Percentiles rank a stretch among this genome's conserved stretches.
These are phyloP conservation scores for Bucco capensis DNA, from an alignment of 2,113 vertebrate genomes.

Conservation along the genomic window DNA sequence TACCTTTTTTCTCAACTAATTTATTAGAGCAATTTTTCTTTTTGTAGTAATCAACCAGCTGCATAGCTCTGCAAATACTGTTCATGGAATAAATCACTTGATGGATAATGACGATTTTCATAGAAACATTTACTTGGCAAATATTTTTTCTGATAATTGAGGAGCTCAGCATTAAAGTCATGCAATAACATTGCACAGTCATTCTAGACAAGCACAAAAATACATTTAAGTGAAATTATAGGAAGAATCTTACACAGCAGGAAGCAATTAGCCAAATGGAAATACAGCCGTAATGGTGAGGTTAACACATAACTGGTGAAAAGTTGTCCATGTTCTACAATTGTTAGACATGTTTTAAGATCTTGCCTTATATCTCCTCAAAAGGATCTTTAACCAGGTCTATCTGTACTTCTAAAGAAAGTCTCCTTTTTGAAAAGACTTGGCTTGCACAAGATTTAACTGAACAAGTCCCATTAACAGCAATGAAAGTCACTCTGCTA, in stretches of 20 bases:
- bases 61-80: conserved; percentile 9
- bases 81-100: conserved; percentile 28
- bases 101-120: conserved; percentile 10
- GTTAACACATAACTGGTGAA: not conserved
- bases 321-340: conserved; percentile 19
- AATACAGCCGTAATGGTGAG: conserved; percentile 15
- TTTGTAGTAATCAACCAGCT: conserved; percentile 12
- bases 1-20: conserved; percentile 28
- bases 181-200: not conserved
- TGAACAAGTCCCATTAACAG: conserved; percentile 40
- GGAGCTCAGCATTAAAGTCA: conserved; percentile 6
- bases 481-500: not conserved
- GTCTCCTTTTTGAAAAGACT: conserved; percentile 26
- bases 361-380: conserved; percentile 27
- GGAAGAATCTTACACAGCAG: conserved; percentile 29
- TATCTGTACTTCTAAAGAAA: conserved; percentile 40
- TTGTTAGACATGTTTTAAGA: conserved; percentile 18
- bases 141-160: conserved; percentile 51
- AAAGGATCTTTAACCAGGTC: conserved; percentile 28
- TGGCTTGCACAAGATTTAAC: not conserved
- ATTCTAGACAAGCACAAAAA: conserved; percentile 14
- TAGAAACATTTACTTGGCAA: conserved; percentile 47
- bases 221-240: conserved; percentile 23
- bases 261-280: conserved; percentile 44
- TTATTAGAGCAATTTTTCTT: conserved; percentile 44